Evolutionary conservation across 1,140 invertebrate species (phyloP).

Genomic region (Papilio machaon): DNA sequence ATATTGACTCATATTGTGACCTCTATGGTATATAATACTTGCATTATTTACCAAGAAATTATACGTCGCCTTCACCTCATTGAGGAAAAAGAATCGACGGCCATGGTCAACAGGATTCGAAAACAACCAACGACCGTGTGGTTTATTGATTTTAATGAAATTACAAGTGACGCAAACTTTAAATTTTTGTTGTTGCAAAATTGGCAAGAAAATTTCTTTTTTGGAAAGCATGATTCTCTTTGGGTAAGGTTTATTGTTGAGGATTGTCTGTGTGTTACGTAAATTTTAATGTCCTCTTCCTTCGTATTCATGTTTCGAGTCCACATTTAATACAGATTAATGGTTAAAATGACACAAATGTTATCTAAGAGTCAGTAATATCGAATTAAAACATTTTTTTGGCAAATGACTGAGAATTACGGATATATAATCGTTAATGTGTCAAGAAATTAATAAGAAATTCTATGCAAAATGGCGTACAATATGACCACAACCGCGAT

Average conservation of each 20-base stretch:
- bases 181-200: neutral
- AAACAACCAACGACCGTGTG: neutral
- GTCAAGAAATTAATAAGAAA: constrained; percentile 1
- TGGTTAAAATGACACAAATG: no score
- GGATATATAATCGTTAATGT: neutral
- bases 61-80: neutral
- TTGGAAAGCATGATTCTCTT: no score
- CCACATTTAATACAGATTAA: no score
- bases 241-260: no score
- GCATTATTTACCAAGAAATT: constrained; percentile 42
- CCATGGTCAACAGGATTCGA: constrained; percentile 7
- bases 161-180: neutral
- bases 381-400: no score
- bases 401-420: no score
- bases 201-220: neutral
- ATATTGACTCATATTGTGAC: constrained; percentile 45
- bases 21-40: neutral
- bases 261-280: no score
- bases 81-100: constrained; percentile 10
- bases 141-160: constrained; percentile 8
- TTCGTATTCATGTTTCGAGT: no score
- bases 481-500: constrained; percentile 24
- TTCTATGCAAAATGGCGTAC: neutral
- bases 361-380: neutral
- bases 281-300: no score